phyloP scores from a whole-genome alignment of 1,140 invertebrate species.

The Brachionus paranguensis region DNA sequence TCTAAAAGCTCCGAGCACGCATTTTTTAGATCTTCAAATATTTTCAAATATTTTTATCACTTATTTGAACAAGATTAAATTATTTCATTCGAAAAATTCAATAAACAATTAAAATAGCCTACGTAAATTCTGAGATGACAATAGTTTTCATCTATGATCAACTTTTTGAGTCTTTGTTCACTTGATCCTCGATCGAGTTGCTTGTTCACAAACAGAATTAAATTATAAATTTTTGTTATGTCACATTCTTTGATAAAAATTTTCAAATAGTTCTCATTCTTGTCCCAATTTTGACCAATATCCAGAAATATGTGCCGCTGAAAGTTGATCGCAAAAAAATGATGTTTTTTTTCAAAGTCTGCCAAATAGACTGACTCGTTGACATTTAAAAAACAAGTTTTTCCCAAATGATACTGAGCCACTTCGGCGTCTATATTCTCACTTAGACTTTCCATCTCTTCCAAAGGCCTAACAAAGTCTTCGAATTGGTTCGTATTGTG shows the following conservation, averaged over 20 bases:
- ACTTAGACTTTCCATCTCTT: not conserved
- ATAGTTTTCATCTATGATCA: not conserved
- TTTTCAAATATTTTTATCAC: not conserved
- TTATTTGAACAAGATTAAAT: not conserved
- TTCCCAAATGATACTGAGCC: not conserved
- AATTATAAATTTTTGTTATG: not conserved
- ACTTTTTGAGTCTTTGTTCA: not conserved
- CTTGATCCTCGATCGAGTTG: not conserved
- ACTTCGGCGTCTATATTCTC: not conserved
- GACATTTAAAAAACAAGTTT: not conserved
- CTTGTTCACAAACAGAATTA: not conserved
- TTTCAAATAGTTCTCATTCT: constrained; percentile 1
- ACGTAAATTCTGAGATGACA: not conserved
- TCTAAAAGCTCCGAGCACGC: too few relatives aligned
- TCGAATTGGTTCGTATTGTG: not conserved
- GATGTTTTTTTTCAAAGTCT: not conserved
- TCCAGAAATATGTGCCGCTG: not conserved
- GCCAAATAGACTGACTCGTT: not conserved
- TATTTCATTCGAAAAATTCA: not conserved
- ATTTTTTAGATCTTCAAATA: too few relatives aligned
- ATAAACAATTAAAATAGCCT: not conserved
- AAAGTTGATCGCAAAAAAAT: not conserved
- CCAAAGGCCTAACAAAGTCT: constrained; percentile 1
- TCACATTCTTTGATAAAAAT: constrained; percentile 17
- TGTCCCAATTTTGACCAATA: not conserved